phyloP scores from a whole-genome alignment of 2,113 vertebrate genomes.

The Empidonax traillii region DNA sequence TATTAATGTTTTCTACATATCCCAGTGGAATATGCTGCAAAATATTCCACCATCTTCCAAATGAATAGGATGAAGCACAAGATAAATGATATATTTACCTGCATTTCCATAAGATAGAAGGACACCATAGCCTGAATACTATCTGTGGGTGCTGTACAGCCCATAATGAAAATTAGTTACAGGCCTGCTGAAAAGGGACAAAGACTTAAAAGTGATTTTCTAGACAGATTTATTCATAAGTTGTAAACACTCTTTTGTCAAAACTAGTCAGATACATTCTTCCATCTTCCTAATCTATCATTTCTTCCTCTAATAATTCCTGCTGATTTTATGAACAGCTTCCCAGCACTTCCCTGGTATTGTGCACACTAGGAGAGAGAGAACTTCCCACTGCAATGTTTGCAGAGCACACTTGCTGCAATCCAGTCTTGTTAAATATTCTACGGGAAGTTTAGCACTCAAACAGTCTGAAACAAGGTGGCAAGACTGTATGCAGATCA shows the following conservation, averaged over 20 bases:
- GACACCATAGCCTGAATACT: not conserved
- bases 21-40: not conserved
- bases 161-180: not conserved
- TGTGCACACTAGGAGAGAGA: not conserved
- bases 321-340: not conserved
- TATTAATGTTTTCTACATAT: constrained; percentile 23
- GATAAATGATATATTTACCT: constrained; percentile 30
- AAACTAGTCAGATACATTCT: not conserved
- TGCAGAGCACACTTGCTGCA: not conserved
- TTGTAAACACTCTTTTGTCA: not conserved
- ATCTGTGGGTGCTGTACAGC: not conserved
- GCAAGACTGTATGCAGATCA: not conserved
- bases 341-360: not conserved
- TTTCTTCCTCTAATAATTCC: not conserved
- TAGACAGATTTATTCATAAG: not conserved
- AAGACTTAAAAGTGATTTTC: not conserved
- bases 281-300: not conserved
- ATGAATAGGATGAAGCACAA: not conserved
- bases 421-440: not conserved
- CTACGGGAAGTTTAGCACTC: not conserved
- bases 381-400: not conserved
- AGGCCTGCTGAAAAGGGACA: not conserved
- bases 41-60: constrained; percentile 2
- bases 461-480: not conserved
- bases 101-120: not conserved